Base-by-base conservation (phyloP, 1,140 invertebrate genomes). In the Rhyacophila brunnea region DNA sequence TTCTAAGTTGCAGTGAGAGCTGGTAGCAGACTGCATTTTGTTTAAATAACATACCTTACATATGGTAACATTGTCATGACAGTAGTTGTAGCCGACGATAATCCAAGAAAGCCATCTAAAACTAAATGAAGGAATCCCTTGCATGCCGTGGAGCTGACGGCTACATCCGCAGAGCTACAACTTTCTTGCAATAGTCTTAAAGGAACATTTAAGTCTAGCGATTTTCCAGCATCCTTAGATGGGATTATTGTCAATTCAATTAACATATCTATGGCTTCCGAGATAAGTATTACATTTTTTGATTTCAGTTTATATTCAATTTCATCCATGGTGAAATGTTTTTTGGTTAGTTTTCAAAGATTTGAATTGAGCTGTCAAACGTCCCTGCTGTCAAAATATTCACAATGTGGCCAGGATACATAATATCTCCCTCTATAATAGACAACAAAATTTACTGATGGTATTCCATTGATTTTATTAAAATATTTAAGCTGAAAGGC, bases 261-360 rank as follows among this genome's bases (percentile, higher is more conserved):
- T n/a, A 59, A 36, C 18, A 23, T 18, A 32, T 59, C 57, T 1
- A 53, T 34, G 1, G 57, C 57, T 23, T 59, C 57, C 10, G 57
- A 47, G 10, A 59, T 18, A 11, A 59, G 49, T 15, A 59, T 52
- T 3, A 38, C 50, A 23, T 52, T 59, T 15, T 47, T 42, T 7
- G 57, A 59, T 17, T 53, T 46, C 0, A 59, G 35, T 40, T 59
- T 59, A 32, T 59, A 59, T 6, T 59, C 49, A 13, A 59, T 59
- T 53, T 59, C 57, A 11, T 59, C 49, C 57, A 59, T 59, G 11
- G 18, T 23, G 1, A 36, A 18, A 1, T 15, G 11, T 17, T 35
- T 50, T 36, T 36, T 36, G 23, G 23, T 28, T 28, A 28, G 3
- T 5, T 28, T 3, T 28, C 23, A 28, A 28, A 28, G 9, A n/a